Evolutionary conservation across 2,888 invertebrate species (phyloP).

Genomic region (Chromoteleia sp.): DNA sequence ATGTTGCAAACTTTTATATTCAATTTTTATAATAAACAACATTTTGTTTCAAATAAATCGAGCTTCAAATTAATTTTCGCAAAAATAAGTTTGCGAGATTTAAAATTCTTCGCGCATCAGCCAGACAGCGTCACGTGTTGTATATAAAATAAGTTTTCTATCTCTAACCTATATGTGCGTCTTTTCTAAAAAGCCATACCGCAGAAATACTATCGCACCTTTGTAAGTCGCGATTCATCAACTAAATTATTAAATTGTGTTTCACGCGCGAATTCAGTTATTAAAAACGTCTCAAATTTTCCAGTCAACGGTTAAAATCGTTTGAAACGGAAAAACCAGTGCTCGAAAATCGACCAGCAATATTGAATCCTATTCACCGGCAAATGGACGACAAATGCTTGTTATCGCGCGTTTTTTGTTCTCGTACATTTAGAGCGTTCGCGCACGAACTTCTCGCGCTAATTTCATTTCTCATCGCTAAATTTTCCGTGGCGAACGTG

Average conservation of each 20-base stretch:
- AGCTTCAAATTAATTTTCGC: conserved; percentile 33
- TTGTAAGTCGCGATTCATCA: conserved; percentile 10
- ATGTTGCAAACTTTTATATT: conserved; percentile 2
- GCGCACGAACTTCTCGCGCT: conserved; percentile 66
- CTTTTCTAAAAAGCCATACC: neutral
- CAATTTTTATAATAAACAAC: conserved; percentile 19
- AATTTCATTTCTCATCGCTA: conserved; percentile 71
- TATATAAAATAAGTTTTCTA: conserved; percentile 37
- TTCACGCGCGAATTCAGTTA: neutral
- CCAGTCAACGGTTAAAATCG: too few species aligned
- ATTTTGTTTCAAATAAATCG: conserved; percentile 7
- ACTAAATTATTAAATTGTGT: conserved; percentile 5
- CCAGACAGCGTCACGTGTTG: conserved; percentile 41
- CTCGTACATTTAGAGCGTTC: conserved; percentile 50
- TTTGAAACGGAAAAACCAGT: too few species aligned
- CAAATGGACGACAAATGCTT: conserved; percentile 50
- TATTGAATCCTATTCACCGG: conserved; percentile 5
- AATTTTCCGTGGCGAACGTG: conserved; percentile 69
- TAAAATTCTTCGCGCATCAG: conserved; percentile 26
- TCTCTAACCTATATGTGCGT: conserved; percentile 10
- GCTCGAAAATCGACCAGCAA: too few species aligned
- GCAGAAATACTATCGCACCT: neutral
- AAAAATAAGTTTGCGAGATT: conserved; percentile 28
- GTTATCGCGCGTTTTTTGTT: conserved; percentile 55
- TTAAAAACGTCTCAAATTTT: too few species aligned